These are phyloP conservation scores for Globia sparganii DNA, from an alignment of 2,888 invertebrate species.

Conservation along the genomic window DNA sequence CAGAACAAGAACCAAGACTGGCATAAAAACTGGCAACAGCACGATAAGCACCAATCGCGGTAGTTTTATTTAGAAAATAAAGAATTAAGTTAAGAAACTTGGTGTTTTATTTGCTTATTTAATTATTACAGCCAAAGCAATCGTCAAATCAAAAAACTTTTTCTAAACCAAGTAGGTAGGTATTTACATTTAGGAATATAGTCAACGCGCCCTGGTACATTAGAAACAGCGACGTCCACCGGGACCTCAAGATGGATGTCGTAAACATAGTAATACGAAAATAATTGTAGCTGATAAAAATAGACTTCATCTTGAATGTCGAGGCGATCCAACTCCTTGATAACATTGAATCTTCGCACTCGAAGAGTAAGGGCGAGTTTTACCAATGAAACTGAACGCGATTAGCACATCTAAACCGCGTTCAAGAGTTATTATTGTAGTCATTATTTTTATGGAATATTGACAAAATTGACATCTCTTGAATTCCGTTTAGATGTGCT, in stretches of 20 bases:
- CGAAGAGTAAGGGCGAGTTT: too few relatives aligned
- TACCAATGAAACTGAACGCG: too few relatives aligned
- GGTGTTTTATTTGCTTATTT: neutral
- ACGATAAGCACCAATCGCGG: conserved; percentile 33
- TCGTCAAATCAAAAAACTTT: neutral
- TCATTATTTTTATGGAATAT: too few relatives aligned
- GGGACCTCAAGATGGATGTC: neutral
- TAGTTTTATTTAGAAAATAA: conserved; percentile 48
- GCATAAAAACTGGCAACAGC: conserved; percentile 55
- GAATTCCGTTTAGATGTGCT: too few relatives aligned
- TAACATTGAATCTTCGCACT: neutral
- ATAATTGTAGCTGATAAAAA: too few relatives aligned
- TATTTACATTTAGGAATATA: neutral
- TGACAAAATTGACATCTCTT: too few relatives aligned
- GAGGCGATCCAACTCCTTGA: neutral
- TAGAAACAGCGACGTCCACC: neutral
- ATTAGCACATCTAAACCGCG: too few relatives aligned
- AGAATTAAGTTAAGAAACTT: conserved; percentile 24
- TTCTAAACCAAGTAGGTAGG: neutral
- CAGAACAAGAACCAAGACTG: conserved; percentile 62
- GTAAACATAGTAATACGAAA: too few relatives aligned
- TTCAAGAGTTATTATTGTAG: too few relatives aligned
- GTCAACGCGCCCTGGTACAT: neutral
- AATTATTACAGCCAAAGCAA: neutral
- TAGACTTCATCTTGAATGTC: neutral